These are phyloP conservation scores for Diuraphis noxia DNA, from an alignment of 1,140 invertebrate genomes.

Conservation along the genomic window DNA sequence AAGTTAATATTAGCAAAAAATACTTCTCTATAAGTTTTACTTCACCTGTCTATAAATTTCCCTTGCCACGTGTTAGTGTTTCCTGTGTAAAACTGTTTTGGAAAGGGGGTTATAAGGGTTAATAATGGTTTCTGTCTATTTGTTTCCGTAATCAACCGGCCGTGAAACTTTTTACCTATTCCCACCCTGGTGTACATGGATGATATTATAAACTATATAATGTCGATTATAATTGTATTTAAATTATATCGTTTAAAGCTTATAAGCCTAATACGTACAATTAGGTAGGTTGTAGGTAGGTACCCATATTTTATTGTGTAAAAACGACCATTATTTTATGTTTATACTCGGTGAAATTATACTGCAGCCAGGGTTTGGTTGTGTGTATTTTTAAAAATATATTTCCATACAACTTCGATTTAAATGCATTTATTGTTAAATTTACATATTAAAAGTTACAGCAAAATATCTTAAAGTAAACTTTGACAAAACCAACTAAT, in stretches of 20 bases:
- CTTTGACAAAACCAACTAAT: no score
- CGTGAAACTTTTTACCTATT: conserved; percentile 48
- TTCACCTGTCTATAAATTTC: conserved; percentile 51
- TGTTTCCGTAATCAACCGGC: conserved; percentile 51
- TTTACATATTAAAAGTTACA: not conserved
- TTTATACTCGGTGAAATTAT: not conserved
- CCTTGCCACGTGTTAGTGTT: conserved; percentile 48
- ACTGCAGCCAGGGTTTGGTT: not conserved
- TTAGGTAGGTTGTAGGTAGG: not conserved
- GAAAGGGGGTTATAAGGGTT: conserved; percentile 25
- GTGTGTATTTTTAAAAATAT: not conserved
- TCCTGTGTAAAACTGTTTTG: conserved; percentile 52
- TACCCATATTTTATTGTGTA: not conserved
- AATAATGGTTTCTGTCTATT: conserved; percentile 38
- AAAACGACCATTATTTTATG: not conserved
- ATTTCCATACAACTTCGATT: not conserved
- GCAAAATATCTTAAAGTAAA: no score
- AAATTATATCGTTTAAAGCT: not conserved
- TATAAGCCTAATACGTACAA: not conserved
- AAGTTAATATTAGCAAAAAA: conserved; percentile 6
- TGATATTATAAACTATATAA: conserved; percentile 20
- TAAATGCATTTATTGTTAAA: not conserved
- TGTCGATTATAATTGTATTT: conserved; percentile 17
- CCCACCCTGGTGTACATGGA: conserved; percentile 29
- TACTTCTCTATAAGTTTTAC: conserved; percentile 29